Percentiles rank a stretch among this genome's conserved stretches.
These are phyloP conservation scores for Manis javanica DNA, from an alignment of 2,797 vertebrate genomes.

Conservation along the genomic window DNA sequence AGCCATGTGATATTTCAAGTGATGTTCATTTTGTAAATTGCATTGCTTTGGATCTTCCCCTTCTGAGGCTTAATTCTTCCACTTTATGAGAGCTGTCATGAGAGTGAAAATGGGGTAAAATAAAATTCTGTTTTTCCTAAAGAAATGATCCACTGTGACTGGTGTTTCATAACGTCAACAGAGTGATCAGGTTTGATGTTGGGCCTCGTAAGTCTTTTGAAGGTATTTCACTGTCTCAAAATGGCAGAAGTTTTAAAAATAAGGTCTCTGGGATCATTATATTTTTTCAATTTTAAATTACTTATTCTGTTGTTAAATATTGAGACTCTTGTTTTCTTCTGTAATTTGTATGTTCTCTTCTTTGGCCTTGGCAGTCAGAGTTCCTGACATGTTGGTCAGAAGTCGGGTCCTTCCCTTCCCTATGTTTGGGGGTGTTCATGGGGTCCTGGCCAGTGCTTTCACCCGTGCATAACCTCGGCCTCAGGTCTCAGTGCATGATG, in stretches of 20 bases:
- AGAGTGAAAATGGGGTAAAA: slow-evolving; percentile 60
- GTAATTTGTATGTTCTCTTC: background rate
- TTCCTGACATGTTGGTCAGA: background rate
- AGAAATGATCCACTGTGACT: slow-evolving; percentile 10
- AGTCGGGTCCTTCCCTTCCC: background rate
- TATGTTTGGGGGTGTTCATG: background rate
- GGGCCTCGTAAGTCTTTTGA: background rate
- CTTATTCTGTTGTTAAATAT: background rate
- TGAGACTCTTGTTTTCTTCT: background rate
- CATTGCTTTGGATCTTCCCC: background rate
- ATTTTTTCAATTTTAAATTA: background rate
- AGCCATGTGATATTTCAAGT: slow-evolving; percentile 67
- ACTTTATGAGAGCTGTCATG: slow-evolving; percentile 46
- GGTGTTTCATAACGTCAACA: background rate
- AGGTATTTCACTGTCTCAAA: background rate
- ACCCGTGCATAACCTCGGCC: background rate
- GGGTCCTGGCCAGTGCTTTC: background rate
- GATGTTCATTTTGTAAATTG: slow-evolving; percentile 71
- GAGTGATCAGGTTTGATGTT: background rate
- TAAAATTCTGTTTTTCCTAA: slow-evolving; percentile 45
- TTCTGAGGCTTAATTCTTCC: slow-evolving; percentile 51
- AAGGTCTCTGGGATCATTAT: background rate
- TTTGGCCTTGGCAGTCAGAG: background rate
- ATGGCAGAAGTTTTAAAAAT: background rate
- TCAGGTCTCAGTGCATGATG: rapidly evolving